Evolutionary conservation across 2,888 invertebrate species (phyloP).

Genomic region (Ceramica pisi): DNA sequence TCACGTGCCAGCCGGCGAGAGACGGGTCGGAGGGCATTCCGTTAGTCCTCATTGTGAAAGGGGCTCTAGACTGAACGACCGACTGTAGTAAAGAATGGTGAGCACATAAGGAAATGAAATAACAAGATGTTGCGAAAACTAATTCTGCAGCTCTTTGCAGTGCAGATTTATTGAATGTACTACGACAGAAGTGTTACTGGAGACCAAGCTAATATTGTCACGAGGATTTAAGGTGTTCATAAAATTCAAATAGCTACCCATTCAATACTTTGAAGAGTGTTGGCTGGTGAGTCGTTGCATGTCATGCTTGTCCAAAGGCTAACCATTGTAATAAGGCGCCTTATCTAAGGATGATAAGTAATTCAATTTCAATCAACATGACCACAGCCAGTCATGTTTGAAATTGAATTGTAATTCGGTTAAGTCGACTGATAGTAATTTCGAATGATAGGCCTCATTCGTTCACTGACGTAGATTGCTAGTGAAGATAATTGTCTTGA

Average conservation of each 20-base stretch:
- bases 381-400: constrained; percentile 36
- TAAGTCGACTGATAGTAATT: constrained; percentile 57
- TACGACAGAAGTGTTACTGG: constrained; percentile 14
- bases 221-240: constrained; percentile 13
- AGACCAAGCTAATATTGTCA: constrained; percentile 4
- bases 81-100: constrained; percentile 56
- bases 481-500: constrained; percentile 85
- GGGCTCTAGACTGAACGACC: constrained; percentile 57
- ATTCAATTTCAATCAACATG: constrained; percentile 42
- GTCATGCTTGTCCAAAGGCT: constrained; percentile 5
- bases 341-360: constrained; percentile 18
- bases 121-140: constrained; percentile 39
- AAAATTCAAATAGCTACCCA: background rate
- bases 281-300: background rate
- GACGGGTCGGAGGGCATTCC: constrained; percentile 78
- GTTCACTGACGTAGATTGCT: constrained; percentile 80
- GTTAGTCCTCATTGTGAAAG: constrained; percentile 70
- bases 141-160: constrained; percentile 39
- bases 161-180: constrained; percentile 18
- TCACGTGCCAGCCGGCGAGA: constrained; percentile 75
- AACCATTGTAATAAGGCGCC: constrained; percentile 11
- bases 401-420: constrained; percentile 58
- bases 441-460: constrained; percentile 66
- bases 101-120: constrained; percentile 59
- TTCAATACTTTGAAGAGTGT: constrained; percentile 3